Base-by-base conservation (phyloP, 2,797 vertebrate species). In the Rhynchonycteris naso region DNA sequence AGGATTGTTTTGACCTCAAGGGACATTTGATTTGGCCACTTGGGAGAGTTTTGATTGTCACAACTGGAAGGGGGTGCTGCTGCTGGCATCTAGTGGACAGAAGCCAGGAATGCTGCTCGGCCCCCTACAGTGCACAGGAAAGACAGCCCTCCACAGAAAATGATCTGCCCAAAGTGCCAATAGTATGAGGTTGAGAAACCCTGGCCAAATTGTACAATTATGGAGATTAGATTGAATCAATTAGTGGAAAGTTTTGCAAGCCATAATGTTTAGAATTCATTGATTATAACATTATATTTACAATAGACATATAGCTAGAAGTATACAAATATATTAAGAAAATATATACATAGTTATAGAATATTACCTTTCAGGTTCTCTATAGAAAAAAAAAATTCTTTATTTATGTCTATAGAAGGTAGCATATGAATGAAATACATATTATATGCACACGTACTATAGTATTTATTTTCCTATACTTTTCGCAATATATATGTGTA, bases 81-180 rank as follows among this genome's bases (percentile, higher is more conserved):
- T 78, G 5, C 38, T 58, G 35, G 58, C 65, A 18, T 33, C 84
- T 24, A 28, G 69, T 8, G 38, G 38, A 9, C 68, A 30, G 63
- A 90, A 68, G 26, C 12, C 28, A 35, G 33, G 28, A 50, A 54
- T 12, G 21, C 56, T 26, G 28, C 7, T 47, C 22, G 1, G 1
- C 7, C 1, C 11, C 6, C 10, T 0, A 2, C 7, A 7, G 14
- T 2, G 11, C 47, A 10, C 13, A 33, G 71, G 47, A 43, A 43
- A 43, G 5, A n/a, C 18, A 0, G 18, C 1, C 18, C 8, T 47
- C 14, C 1, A 0, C 15, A 10, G 30, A 38, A 12, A 9, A 2
- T 0, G 8, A 33, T 3, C 59, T 2, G 4, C 33, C 30, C 58
- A 1, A 10, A 19, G 12, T 5, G 30, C 35, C 43, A 18, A 0